phyloP scores from a whole-genome alignment of 2,797 vertebrate species.

The Capromys pilorides region DNA sequence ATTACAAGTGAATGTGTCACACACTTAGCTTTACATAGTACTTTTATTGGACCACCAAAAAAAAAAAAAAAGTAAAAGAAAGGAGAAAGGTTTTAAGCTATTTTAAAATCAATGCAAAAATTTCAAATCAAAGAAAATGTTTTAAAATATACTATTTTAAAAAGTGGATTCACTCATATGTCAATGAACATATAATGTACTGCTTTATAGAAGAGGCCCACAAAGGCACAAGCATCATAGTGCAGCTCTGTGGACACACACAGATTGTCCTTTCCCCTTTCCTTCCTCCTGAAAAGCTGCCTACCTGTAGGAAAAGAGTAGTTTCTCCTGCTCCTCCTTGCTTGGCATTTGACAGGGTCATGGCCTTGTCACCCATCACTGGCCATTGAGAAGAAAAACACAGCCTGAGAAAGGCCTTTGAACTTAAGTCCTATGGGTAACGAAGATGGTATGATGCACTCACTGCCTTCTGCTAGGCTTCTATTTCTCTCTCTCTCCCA shows the following conservation, averaged over 20 bases:
- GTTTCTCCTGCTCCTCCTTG: background rate
- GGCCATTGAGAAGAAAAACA: background rate
- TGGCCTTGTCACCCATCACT: too few relatives aligned
- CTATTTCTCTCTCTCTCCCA: background rate
- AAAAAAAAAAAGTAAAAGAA: background rate
- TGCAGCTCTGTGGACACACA: background rate
- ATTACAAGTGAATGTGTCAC: background rate
- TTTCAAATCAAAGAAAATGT: background rate
- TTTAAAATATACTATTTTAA: slow-evolving; percentile 11
- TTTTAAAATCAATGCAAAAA: slow-evolving; percentile 11
- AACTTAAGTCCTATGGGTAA: background rate
- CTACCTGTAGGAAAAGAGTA: background rate
- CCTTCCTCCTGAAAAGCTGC: background rate
- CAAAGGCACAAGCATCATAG: background rate
- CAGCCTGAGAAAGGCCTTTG: background rate
- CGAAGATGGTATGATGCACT: background rate
- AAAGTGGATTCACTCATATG: background rate
- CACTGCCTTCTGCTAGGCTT: background rate
- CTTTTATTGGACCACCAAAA: background rate
- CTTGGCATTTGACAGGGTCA: background rate
- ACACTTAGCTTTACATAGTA: background rate
- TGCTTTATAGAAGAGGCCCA: background rate
- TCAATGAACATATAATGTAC: background rate
- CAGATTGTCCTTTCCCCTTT: background rate
- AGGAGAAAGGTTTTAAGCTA: background rate